Evolutionary conservation across 64 coral and sea anemone genomes (phyloP).

Genomic region (Pocillopora verrucosa): DNA sequence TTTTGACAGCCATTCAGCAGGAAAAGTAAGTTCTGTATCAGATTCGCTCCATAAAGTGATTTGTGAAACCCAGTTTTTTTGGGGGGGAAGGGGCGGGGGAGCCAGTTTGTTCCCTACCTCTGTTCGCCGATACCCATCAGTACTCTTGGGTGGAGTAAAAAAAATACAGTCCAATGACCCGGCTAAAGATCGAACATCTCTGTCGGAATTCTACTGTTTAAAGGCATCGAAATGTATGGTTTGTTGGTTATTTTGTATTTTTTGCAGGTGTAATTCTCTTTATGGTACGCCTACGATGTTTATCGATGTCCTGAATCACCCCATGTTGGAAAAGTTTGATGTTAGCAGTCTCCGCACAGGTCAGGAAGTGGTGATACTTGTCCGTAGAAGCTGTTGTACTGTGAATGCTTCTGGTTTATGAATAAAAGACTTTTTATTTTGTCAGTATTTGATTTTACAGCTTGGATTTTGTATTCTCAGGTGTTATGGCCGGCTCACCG

Average conservation of each 20-base stretch:
- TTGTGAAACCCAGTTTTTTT: neutral
- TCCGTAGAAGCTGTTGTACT: neutral
- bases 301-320: slow-evolving; percentile 94
- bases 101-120: too few relatives aligned
- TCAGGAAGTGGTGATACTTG: neutral
- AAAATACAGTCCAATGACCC: too few relatives aligned
- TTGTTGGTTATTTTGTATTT: neutral
- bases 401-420: neutral
- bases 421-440: neutral
- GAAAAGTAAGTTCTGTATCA: slow-evolving; percentile 73
- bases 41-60: neutral
- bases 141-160: too few relatives aligned
- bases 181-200: too few relatives aligned
- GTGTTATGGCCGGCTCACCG: slow-evolving; percentile 87
- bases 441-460: too few relatives aligned
- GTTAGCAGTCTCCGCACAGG: slow-evolving; percentile 78
- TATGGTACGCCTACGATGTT: slow-evolving; percentile 99
- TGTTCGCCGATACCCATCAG: too few relatives aligned
- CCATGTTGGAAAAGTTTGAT: slow-evolving; percentile 74
- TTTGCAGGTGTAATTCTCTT: slow-evolving; percentile 77
- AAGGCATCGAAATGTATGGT: too few relatives aligned
- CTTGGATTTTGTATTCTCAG: slow-evolving; percentile 9
- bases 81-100: too few relatives aligned
- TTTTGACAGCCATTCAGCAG: slow-evolving; percentile 76
- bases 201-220: too few relatives aligned